Evolutionary conservation across 2,113 vertebrate species (phyloP).

Genomic region (Rhinoptilus africanus): DNA sequence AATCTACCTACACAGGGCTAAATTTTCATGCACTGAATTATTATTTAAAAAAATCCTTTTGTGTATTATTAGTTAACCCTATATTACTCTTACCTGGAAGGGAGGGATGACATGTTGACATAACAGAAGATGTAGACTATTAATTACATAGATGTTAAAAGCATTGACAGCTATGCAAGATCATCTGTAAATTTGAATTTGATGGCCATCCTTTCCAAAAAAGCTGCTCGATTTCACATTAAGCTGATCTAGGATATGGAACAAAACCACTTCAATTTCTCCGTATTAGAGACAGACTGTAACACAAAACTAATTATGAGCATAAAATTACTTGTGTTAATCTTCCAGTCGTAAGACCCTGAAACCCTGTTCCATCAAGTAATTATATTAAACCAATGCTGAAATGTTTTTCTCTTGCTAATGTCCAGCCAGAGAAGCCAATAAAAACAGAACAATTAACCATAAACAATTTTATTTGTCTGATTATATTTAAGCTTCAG

Average conservation of each 20-base stretch:
- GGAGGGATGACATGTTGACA: neutral
- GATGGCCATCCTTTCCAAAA: neutral
- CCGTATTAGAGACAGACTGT: neutral
- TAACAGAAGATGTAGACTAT: neutral
- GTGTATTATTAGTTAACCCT: neutral
- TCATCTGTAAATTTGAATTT: neutral
- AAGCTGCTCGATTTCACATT: neutral
- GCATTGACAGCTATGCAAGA: neutral
- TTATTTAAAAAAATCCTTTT: neutral
- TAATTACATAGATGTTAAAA: neutral
- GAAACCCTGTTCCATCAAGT: neutral
- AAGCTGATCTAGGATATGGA: neutral
- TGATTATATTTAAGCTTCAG: slow-evolving; percentile 1
- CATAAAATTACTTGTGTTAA: slow-evolving; percentile 34
- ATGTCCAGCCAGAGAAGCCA: slow-evolving; percentile 12
- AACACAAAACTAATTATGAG: slow-evolving; percentile 31
- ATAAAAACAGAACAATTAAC: slow-evolving; percentile 36
- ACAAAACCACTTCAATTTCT: neutral
- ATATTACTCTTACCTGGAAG: neutral
- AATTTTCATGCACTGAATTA: neutral
- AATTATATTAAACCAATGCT: slow-evolving; percentile 38
- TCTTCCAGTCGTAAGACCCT: slow-evolving; percentile 8
- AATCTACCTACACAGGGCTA: neutral
- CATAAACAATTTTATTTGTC: slow-evolving; percentile 13
- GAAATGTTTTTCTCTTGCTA: neutral